Conservation (phyloP, 2,797 vertebrate species). For the Threskiornis aethiopicus region DNA sequence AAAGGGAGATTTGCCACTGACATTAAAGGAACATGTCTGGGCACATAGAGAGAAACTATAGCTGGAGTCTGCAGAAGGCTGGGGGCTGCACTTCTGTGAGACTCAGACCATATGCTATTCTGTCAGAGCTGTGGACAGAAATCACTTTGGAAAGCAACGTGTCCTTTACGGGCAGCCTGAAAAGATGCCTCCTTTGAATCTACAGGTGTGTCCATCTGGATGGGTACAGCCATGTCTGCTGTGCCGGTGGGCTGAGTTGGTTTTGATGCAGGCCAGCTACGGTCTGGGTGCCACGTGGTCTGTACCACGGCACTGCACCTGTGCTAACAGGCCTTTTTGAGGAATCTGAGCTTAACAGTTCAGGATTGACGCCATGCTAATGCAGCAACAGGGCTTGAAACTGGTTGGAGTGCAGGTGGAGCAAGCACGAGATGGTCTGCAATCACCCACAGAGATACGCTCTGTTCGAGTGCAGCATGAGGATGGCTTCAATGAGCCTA, state of each 20-base stretch:
- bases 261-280: not conserved
- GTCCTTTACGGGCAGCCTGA: not conserved
- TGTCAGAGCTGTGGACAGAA: not conserved
- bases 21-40: not conserved
- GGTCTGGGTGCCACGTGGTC: rapidly evolving
- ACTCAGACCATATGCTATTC: rapidly evolving
- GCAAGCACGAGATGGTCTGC: not conserved
- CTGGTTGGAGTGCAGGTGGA: not conserved
- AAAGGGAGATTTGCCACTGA: not conserved
- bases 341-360: not conserved
- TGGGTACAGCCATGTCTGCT: not conserved
- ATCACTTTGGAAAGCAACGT: not conserved
- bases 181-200: not conserved
- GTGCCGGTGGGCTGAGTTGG: not conserved
- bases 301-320: not conserved
- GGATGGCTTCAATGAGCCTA: not conserved
- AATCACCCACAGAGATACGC: not conserved
- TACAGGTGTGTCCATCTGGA: not conserved
- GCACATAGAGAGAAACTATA: not conserved
- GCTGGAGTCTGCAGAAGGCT: not conserved
- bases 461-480: not conserved
- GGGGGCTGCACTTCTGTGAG: not conserved
- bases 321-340: not conserved
- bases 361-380: not conserved
- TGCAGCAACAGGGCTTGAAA: not conserved